Conservation (phyloP, 2,797 vertebrate genomes). For the Sebastes taczanowskii region DNA sequence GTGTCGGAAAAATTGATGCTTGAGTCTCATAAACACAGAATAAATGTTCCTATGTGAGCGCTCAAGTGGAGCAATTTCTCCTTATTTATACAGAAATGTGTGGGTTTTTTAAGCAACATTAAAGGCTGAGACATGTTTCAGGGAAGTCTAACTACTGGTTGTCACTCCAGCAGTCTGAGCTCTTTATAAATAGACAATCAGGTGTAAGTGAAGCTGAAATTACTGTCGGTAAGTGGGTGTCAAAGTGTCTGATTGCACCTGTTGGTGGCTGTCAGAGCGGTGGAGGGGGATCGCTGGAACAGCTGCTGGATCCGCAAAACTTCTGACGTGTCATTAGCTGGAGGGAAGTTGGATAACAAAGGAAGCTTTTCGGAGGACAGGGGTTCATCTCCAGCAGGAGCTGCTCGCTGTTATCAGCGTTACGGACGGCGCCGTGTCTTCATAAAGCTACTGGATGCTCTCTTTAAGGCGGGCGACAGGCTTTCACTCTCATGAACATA, state of each 20-base stretch:
- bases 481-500: too few species aligned
- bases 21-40: neutral
- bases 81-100: neutral
- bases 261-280: neutral
- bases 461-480: too few species aligned
- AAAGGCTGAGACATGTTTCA: neutral
- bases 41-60: neutral
- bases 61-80: neutral
- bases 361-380: too few species aligned
- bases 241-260: neutral
- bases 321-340: too few species aligned
- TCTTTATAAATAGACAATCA: constrained; percentile 3
- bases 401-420: too few species aligned
- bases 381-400: too few species aligned
- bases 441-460: too few species aligned
- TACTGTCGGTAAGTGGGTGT: neutral
- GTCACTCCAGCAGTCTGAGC: neutral
- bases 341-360: too few species aligned
- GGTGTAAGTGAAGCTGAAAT: constrained; percentile 17
- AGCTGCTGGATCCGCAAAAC: too few species aligned
- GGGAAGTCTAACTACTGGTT: constrained; percentile 4
- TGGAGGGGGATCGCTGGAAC: too few species aligned
- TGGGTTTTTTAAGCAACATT: neutral
- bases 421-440: too few species aligned
- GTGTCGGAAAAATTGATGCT: neutral